Conservation (phyloP, 2,888 invertebrate species). For the Phytoseiulus persimilis region DNA sequence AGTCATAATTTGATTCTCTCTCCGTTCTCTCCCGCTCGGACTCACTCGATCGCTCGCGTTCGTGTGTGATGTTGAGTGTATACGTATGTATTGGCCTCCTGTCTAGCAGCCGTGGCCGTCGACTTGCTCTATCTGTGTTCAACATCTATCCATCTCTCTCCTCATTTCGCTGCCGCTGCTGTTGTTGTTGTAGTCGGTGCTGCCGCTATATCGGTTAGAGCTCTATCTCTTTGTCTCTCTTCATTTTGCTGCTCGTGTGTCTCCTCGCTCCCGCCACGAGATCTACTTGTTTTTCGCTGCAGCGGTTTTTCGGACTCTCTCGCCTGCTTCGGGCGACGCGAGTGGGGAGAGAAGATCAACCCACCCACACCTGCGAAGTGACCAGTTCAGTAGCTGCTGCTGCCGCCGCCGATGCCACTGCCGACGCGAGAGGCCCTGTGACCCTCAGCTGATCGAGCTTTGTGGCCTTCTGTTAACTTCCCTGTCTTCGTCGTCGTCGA, state of each 20-base stretch:
- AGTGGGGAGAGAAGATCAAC: neutral
- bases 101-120: neutral
- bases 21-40: neutral
- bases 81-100: neutral
- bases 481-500: neutral
- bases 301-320: neutral
- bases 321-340: neutral
- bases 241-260: neutral
- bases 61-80: neutral
- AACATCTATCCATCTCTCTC: neutral
- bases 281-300: neutral
- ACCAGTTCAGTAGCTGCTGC: neutral
- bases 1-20: neutral
- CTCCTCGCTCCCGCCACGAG: neutral
- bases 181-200: neutral
- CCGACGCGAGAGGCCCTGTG: neutral
- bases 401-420: neutral
- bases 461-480: conserved; percentile 5
- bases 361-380: neutral
- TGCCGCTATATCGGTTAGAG: neutral
- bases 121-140: neutral
- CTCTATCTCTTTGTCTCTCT: neutral
- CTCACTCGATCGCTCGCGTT: neutral
- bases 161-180: neutral
- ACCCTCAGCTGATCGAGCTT: conserved; percentile 5